Evolutionary conservation across 2,888 invertebrate genomes (phyloP), one percentile per base, ranked within the genome.

Genomic region (Ashinkailepas kermadecensis): DNA sequence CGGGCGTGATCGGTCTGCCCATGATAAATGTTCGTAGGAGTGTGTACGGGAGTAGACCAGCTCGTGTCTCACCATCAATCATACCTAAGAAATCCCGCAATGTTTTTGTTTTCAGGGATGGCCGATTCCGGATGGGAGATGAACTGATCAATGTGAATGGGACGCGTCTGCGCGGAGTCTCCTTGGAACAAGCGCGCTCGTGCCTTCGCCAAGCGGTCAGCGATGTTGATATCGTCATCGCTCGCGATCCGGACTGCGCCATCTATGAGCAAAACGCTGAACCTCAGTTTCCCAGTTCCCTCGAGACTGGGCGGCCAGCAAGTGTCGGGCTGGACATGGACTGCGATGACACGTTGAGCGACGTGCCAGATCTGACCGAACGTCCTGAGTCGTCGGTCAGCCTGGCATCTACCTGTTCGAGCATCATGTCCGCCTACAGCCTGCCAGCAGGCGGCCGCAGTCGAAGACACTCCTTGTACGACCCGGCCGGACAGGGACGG

Each of bases 131-230:
- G 85, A 90, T 94, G 82, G 95, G 95, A 21, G 96, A 96, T 88
- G 95, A 96, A 90, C 93, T 96, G 84, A 92, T 96, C 18, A 94
- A 94, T 88, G 93, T 95, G 59, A 96, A 96, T 87, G 95, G 95
- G 15, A 91, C 91, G 86, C 91, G 94, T 84, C 88, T 96, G 83
- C 90, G 93, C 83, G 94, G 93, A 1, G 89, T 95, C 82, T 90
- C 92, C 78, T 91, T 92, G 11, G 88, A 91, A 82, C 90, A 91
- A 86, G 93, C 92, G 4, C 86, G 88, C 81, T 86, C 86, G 65
- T 86, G 88, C 78, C 85, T 90, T 62, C 82, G 84, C 81, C 86
- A 87, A 78, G 85, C 87, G 81, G 86, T 87, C 81, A 87, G 87
- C 25, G 88, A 89, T 83, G 86, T 89, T 64, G 89, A 89, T 86